Percentiles rank a stretch among this genome's conserved stretches.
Evolutionary conservation across 2,888 invertebrate species (phyloP).

Genomic region (Charanyca ferruginea): DNA sequence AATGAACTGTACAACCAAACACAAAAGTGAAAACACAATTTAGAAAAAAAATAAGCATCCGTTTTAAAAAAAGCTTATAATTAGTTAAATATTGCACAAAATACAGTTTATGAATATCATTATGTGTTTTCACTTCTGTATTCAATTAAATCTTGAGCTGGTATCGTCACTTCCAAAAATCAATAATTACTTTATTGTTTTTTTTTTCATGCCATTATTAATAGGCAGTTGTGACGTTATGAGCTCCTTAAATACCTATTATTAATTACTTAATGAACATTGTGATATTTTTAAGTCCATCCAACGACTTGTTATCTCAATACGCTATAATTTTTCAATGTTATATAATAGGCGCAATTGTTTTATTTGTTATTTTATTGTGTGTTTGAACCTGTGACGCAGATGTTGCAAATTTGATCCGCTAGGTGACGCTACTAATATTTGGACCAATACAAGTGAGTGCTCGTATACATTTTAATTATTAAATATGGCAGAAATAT

Average conservation of each 20-base stretch:
- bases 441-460: conserved; percentile 39
- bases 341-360: conserved; percentile 52
- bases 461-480: conserved; percentile 13
- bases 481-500: conserved; percentile 11
- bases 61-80: too few relatives aligned
- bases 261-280: conserved; percentile 53
- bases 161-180: neutral
- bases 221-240: conserved; percentile 10
- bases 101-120: neutral
- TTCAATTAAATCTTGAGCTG: neutral
- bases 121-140: conserved; percentile 33
- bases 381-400: conserved; percentile 18
- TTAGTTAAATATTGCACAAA: conserved; percentile 2
- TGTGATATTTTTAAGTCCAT: conserved; percentile 79
- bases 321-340: conserved; percentile 63
- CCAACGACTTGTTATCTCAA: conserved; percentile 73
- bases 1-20: conserved; percentile 25
- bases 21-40: conserved; percentile 16
- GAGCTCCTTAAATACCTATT: conserved; percentile 9
- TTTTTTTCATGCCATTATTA: conserved; percentile 8
- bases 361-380: conserved; percentile 58
- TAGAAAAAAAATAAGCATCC: neutral
- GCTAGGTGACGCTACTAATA: conserved; percentile 39
- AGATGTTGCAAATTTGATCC: conserved; percentile 25
- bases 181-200: conserved; percentile 2